Percentiles rank a stretch among this genome's conserved stretches.
phyloP scores from a whole-genome alignment of 2,113 vertebrate species.

The Chamaetylas fuelleborni region DNA sequence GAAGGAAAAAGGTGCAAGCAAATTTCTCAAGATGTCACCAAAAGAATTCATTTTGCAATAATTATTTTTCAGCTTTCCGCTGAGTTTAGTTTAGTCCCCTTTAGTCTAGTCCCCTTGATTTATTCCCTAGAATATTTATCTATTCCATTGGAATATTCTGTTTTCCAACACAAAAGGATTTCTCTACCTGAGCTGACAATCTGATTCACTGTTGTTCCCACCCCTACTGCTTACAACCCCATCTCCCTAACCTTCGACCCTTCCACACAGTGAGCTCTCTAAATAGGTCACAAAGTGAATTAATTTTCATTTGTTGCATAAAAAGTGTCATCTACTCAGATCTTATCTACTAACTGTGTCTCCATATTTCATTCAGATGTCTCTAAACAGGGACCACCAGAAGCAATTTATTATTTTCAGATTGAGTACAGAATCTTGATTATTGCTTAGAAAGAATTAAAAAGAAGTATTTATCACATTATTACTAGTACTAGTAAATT shows the following conservation, averaged over 20 bases:
- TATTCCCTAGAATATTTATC: not conserved
- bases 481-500: not conserved
- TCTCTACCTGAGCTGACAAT: not conserved
- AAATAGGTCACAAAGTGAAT: slow-evolving; percentile 40
- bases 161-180: not conserved
- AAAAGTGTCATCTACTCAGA: not conserved
- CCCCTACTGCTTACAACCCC: not conserved
- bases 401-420: not conserved
- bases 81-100: not conserved
- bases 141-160: not conserved
- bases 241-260: not conserved
- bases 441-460: not conserved
- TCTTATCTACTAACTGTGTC: not conserved
- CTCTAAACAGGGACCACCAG: not conserved
- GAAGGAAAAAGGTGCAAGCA: not conserved
- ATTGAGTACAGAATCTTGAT: not conserved
- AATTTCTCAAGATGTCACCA: not conserved
- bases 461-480: slow-evolving; percentile 9
- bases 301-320: slow-evolving; percentile 10
- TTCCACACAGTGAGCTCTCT: not conserved
- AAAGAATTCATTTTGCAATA: not conserved
- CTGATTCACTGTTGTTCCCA: not conserved
- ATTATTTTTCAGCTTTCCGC: not conserved
- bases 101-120: not conserved
- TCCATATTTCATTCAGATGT: not conserved